These are phyloP conservation scores for Dromiciops gliroides DNA, from an alignment of 2,113 vertebrate species.

Conservation along the genomic window DNA sequence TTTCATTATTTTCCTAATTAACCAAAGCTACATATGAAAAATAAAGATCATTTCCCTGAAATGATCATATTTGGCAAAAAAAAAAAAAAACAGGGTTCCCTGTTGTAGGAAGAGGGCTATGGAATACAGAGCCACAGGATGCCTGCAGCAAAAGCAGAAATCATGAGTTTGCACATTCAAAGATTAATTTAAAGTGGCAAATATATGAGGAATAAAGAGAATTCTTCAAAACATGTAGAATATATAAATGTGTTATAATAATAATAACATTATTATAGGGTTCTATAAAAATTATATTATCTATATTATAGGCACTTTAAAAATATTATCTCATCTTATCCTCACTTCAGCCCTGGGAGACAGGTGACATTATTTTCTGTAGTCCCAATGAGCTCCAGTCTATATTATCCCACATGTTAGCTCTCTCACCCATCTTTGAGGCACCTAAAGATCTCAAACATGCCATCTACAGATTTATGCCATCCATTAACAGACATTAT, in stretches of 20 bases:
- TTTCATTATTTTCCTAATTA: slow-evolving; percentile 12
- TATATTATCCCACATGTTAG: neutral
- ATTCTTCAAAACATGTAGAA: neutral
- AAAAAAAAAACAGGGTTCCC: neutral
- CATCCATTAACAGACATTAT: neutral
- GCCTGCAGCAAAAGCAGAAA: neutral
- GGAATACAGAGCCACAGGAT: neutral
- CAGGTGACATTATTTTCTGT: neutral
- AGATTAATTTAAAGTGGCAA: neutral
- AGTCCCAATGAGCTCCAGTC: neutral
- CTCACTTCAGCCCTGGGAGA: neutral
- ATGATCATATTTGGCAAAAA: neutral
- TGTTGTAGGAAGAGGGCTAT: neutral
- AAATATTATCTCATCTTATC: neutral
- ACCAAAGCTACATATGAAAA: neutral
- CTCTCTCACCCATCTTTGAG: neutral
- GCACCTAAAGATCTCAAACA: neutral
- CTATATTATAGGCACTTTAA: too few relatives aligned
- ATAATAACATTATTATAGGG: neutral
- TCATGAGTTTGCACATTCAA: neutral
- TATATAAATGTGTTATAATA: neutral
- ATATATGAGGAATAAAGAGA: neutral
- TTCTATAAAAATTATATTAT: too few relatives aligned
- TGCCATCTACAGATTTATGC: neutral
- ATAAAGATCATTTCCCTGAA: neutral